phyloP scores from a whole-genome alignment of 2,797 vertebrate genomes.

The Microcaecilia unicolor region DNA sequence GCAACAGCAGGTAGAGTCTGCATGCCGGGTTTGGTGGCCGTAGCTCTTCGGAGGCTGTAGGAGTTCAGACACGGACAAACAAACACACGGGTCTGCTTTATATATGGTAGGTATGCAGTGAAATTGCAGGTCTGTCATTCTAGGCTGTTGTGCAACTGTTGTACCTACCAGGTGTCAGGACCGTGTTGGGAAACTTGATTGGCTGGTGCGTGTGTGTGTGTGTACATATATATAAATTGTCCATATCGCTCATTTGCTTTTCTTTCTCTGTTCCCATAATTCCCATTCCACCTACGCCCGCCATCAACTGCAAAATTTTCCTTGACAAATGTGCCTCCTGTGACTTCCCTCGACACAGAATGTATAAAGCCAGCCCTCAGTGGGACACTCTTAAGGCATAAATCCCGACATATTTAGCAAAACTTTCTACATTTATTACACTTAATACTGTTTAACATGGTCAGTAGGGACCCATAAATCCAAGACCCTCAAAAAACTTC shows the following conservation, averaged over 20 bases:
- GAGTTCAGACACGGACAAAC: no score
- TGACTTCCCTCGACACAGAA: slow-evolving; percentile 36
- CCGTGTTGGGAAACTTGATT: no score
- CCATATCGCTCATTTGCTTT: not conserved
- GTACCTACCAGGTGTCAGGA: no score
- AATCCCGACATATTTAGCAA: slow-evolving; percentile 60
- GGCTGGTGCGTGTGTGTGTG: no score
- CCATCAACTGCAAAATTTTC: slow-evolving; percentile 12
- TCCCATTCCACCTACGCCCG: slow-evolving; percentile 9
- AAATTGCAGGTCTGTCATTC: no score
- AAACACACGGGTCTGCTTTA: no score
- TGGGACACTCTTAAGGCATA: slow-evolving; percentile 43
- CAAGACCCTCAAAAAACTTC: slow-evolving; percentile 38
- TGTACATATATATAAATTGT: not conserved
- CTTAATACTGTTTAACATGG: slow-evolving; percentile 63
- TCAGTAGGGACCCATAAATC: slow-evolving; percentile 59
- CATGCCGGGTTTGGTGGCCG: no score
- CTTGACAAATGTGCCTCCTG: slow-evolving; percentile 25
- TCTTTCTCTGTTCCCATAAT: no score
- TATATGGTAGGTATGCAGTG: no score
- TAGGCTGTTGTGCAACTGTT: no score
- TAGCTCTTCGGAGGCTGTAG: no score
- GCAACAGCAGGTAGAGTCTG: no score
- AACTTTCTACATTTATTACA: slow-evolving; percentile 60
- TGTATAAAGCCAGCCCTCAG: slow-evolving; percentile 48